A percentile compares a stretch with the other conserved stretches of the same genome.
phyloP scores from a whole-genome alignment of 2,888 invertebrate species.

The Axea sp. region DNA sequence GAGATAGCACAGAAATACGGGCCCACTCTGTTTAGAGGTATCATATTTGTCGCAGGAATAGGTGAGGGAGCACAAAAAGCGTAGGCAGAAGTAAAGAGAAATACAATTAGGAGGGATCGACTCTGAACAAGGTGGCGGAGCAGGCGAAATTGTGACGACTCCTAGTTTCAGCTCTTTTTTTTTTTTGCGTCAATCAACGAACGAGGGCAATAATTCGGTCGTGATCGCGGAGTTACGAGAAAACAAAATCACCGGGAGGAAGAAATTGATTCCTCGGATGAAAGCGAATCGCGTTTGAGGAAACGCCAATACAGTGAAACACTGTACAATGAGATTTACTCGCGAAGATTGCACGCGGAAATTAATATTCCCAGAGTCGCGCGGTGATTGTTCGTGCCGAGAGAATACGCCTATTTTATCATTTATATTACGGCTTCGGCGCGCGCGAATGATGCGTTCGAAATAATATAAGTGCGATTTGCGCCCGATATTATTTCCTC shows the following conservation, averaged over 20 bases:
- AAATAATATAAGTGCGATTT: conserved; percentile 41
- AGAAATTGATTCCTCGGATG: conserved; percentile 41
- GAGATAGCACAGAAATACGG: too few species aligned
- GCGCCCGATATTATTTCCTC: conserved; percentile 39
- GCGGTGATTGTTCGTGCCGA: conserved; percentile 29
- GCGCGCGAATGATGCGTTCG: conserved; percentile 22
- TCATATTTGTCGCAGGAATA: too few species aligned
- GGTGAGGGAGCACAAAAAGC: too few species aligned
- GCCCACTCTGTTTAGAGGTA: too few species aligned
- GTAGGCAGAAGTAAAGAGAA: too few species aligned
- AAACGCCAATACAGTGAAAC: conserved; percentile 40
- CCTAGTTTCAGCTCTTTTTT: too few species aligned
- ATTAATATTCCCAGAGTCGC: conserved; percentile 56
- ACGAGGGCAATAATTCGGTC: conserved; percentile 40
- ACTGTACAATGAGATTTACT: conserved; percentile 55
- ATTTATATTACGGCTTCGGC: conserved; percentile 37
- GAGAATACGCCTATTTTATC: conserved; percentile 40
- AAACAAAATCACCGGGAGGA: conserved; percentile 7
- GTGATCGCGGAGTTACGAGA: conserved; percentile 16
- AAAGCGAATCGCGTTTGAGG: conserved; percentile 21
- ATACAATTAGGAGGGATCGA: too few species aligned
- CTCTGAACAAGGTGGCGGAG: too few species aligned
- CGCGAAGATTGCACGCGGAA: conserved; percentile 55
- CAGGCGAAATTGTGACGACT: conserved; percentile 26
- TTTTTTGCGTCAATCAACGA: too few species aligned